Evolutionary conservation across 2,888 invertebrate species (phyloP).

Genomic region (Tiliacea citrago): DNA sequence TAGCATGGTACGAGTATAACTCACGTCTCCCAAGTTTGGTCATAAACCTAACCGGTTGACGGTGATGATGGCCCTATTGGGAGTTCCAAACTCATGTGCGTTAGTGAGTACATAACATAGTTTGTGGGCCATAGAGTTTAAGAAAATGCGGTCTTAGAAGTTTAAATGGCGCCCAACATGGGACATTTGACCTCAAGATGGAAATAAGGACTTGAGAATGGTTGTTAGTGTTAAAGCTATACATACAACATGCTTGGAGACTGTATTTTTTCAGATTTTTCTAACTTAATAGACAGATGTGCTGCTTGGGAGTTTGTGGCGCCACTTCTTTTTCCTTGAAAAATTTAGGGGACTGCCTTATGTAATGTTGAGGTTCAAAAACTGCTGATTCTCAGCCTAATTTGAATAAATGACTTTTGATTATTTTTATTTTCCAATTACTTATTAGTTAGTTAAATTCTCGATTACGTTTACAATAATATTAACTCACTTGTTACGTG

Average conservation of each 20-base stretch:
- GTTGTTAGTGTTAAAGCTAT: background rate
- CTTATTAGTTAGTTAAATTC: background rate
- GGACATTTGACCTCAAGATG: constrained; percentile 22
- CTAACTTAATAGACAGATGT: background rate
- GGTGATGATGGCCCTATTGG: constrained; percentile 46
- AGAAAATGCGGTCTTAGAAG: constrained; percentile 46
- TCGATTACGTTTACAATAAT: background rate
- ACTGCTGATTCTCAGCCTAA: background rate
- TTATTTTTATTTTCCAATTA: background rate
- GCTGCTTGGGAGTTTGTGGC: background rate
- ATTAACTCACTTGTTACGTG: background rate
- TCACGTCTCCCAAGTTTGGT: constrained; percentile 53
- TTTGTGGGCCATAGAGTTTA: constrained; percentile 48
- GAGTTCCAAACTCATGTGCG: constrained; percentile 35
- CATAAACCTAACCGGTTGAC: constrained; percentile 54
- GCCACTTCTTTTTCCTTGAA: background rate
- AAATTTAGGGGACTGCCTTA: background rate
- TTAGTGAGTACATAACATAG: constrained; percentile 57
- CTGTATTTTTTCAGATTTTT: background rate
- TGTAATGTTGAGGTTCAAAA: background rate
- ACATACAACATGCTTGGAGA: background rate
- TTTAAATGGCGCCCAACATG: constrained; percentile 38
- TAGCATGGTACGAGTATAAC: constrained; percentile 43
- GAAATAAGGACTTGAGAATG: background rate
- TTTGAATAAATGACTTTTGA: background rate